Percentiles rank a stretch among this genome's conserved stretches.
These are phyloP conservation scores for Cephalopterus ornatus DNA, from an alignment of 2,113 vertebrate genomes.

Conservation along the genomic window DNA sequence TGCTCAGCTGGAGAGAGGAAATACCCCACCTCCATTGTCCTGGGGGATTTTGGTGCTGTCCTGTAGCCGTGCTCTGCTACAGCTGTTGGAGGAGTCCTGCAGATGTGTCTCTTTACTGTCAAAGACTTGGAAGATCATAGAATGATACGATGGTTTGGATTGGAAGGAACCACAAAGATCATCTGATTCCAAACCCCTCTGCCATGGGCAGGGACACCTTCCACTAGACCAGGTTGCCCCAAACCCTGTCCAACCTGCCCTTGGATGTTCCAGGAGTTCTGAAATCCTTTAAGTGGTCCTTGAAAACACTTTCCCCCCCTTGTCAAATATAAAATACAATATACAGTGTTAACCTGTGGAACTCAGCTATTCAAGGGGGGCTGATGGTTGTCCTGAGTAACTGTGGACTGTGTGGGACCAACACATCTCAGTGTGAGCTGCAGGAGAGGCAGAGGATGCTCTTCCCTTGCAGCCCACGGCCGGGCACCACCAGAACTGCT, in stretches of 20 bases:
- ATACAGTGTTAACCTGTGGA: no score
- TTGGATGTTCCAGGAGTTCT: not conserved
- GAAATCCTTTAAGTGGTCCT: not conserved
- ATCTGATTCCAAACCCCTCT: not conserved
- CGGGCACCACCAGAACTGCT: fast-evolving
- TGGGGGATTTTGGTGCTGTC: not conserved
- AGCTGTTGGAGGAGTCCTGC: not conserved
- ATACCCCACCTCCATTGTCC: fast-evolving
- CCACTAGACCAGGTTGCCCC: not conserved
- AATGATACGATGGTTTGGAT: not conserved
- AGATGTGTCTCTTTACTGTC: fast-evolving
- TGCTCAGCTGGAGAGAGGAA: not conserved
- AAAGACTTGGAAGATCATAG: not conserved
- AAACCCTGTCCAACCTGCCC: not conserved
- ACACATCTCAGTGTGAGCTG: fast-evolving
- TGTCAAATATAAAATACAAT: not conserved
- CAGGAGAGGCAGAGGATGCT: not conserved
- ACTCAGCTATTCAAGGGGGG: not conserved
- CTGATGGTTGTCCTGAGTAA: not conserved
- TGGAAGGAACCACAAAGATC: not conserved
- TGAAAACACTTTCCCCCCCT: not conserved
- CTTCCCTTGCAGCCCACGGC: fast-evolving
- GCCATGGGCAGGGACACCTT: not conserved
- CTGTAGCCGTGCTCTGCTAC: not conserved
- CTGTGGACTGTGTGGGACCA: fast-evolving